phyloP scores from a whole-genome alignment of 1,140 invertebrate species.

The Leguminivora glycinivorella region DNA sequence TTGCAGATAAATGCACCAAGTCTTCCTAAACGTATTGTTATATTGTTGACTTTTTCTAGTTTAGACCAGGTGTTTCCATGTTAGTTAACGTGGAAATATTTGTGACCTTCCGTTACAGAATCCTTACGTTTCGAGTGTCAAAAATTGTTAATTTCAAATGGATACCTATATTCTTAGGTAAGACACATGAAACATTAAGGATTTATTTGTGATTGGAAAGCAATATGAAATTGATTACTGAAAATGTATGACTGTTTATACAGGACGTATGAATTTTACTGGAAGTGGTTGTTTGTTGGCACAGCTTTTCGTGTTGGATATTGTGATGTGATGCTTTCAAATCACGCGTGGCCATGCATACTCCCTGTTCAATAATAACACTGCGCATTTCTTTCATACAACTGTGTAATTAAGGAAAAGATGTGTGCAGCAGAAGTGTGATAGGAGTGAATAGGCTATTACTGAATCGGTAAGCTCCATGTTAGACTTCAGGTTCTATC shows the following conservation, averaged over 20 bases:
- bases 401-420: not conserved
- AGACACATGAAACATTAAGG: too few relatives aligned
- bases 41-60: slow-evolving; percentile 25
- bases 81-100: slow-evolving; percentile 5
- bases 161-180: too few relatives aligned
- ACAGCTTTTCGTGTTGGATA: slow-evolving; percentile 20
- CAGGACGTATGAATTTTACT: not conserved
- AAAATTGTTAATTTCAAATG: too few relatives aligned
- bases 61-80: slow-evolving; percentile 9
- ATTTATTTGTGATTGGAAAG: too few relatives aligned
- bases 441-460: too few relatives aligned
- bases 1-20: not conserved
- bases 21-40: slow-evolving; percentile 5
- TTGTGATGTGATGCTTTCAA: slow-evolving; percentile 12
- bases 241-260: slow-evolving; percentile 21
- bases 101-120: too few relatives aligned
- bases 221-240: too few relatives aligned
- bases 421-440: too few relatives aligned
- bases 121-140: too few relatives aligned
- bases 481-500: too few relatives aligned
- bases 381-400: not conserved
- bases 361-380: not conserved
- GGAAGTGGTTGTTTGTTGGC: not conserved
- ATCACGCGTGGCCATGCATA: not conserved
- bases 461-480: too few relatives aligned